Conservation (phyloP, 2,888 invertebrate species). For the Gibbula magus region DNA sequence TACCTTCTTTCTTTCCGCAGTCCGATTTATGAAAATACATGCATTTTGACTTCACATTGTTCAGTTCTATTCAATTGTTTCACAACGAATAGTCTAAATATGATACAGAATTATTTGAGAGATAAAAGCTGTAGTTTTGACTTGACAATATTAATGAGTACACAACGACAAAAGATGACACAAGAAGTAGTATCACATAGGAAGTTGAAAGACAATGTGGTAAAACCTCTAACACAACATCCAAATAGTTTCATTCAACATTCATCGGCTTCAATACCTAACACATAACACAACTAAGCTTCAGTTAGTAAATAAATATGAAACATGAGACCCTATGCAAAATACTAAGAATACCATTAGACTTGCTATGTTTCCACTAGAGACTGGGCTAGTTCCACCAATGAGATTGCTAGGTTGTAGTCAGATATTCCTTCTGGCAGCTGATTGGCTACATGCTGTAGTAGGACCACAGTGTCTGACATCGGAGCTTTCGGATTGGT, state of each 20-base stretch:
- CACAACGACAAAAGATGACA: background rate
- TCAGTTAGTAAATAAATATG: background rate
- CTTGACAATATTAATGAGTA: background rate
- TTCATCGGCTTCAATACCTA: background rate
- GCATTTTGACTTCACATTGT: background rate
- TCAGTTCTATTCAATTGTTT: background rate
- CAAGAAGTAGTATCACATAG: background rate
- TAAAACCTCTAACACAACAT: background rate
- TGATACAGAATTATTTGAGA: background rate
- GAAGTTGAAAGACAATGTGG: background rate
- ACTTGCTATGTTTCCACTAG: background rate
- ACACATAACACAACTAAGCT: background rate
- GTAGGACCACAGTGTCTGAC: constrained; percentile 70
- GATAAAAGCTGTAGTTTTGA: background rate
- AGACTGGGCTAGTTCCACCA: constrained; percentile 67
- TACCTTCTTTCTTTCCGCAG: background rate
- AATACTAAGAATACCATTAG: no score
- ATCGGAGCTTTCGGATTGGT: constrained; percentile 66
- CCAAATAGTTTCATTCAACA: background rate
- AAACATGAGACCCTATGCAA: no score
- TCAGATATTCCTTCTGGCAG: constrained; percentile 75
- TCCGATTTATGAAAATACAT: background rate
- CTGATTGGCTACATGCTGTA: constrained; percentile 74
- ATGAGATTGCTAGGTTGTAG: constrained; percentile 73
- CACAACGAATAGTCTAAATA: background rate